Conservation (phyloP, 2,888 invertebrate genomes). For the Caenorhabditis sp. region DNA sequence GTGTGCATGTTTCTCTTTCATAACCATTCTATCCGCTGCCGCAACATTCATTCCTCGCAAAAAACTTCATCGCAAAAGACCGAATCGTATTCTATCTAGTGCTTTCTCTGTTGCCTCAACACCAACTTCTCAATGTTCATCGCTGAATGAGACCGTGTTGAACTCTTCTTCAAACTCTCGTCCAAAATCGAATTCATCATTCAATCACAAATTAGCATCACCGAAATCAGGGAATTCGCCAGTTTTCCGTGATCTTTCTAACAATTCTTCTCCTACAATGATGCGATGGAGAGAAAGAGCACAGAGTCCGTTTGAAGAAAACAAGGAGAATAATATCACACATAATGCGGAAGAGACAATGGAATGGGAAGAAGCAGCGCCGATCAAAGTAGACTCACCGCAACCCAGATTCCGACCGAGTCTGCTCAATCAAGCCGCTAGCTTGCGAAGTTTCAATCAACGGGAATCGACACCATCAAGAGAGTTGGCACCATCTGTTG, state of each 20-base stretch:
- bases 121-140: conserved; percentile 57
- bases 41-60: conserved; percentile 45
- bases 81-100: conserved; percentile 47
- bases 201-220: not conserved
- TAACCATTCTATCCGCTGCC: conserved; percentile 32
- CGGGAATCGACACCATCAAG: conserved; percentile 15
- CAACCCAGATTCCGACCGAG: not conserved
- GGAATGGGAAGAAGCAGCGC: conserved; percentile 52
- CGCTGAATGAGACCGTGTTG: conserved; percentile 15
- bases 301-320: conserved; percentile 5
- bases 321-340: not conserved
- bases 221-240: not conserved
- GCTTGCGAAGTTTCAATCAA: not conserved
- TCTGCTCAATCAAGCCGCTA: not conserved
- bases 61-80: conserved; percentile 36
- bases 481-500: conserved; percentile 29
- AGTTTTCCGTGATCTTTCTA: not conserved
- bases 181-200: not conserved
- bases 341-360: conserved; percentile 16
- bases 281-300: conserved; percentile 25
- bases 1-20: conserved; percentile 42
- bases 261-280: not conserved
- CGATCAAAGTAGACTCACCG: conserved; percentile 8
- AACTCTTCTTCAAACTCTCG: not conserved
- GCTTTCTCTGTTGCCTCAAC: conserved; percentile 63